These are phyloP conservation scores for Griposia aprilina DNA, from an alignment of 2,888 invertebrate species.

Conservation along the genomic window DNA sequence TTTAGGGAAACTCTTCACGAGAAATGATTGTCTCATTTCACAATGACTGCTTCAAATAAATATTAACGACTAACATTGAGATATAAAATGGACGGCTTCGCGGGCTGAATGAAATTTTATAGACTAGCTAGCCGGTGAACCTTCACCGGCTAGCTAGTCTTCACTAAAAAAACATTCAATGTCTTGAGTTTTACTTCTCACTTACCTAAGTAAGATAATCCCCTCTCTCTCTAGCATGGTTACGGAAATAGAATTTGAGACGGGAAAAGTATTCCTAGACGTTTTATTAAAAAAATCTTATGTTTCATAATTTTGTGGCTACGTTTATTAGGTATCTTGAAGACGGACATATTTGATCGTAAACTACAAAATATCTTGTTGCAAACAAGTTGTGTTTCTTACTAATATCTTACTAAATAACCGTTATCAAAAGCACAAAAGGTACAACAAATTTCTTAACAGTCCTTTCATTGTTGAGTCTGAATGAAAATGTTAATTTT, in stretches of 20 bases:
- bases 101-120: slow-evolving; percentile 58
- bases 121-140: slow-evolving; percentile 49
- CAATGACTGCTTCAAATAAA: slow-evolving; percentile 65
- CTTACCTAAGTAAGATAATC: slow-evolving; percentile 36
- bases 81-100: slow-evolving; percentile 62
- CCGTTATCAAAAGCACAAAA: slow-evolving; percentile 9
- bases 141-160: slow-evolving; percentile 23
- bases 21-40: slow-evolving; percentile 65
- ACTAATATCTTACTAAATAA: slow-evolving; percentile 11
- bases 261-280: neutral
- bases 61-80: slow-evolving; percentile 65
- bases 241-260: slow-evolving; percentile 2
- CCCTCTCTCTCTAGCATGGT: slow-evolving; percentile 4
- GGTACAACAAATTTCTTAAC: slow-evolving; percentile 29
- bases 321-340: neutral
- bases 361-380: neutral
- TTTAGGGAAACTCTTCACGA: slow-evolving; percentile 62
- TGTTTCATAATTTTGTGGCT: neutral
- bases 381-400: neutral
- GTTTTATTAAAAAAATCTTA: neutral
- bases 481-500: slow-evolving; percentile 59
- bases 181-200: slow-evolving; percentile 40
- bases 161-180: slow-evolving; percentile 52
- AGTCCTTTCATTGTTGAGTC: slow-evolving; percentile 24
- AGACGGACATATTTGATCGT: neutral